Evolutionary conservation across 1,140 invertebrate genomes (phyloP), one percentile per base, ranked within the genome.

Genomic region (Pogonus chalceus): DNA sequence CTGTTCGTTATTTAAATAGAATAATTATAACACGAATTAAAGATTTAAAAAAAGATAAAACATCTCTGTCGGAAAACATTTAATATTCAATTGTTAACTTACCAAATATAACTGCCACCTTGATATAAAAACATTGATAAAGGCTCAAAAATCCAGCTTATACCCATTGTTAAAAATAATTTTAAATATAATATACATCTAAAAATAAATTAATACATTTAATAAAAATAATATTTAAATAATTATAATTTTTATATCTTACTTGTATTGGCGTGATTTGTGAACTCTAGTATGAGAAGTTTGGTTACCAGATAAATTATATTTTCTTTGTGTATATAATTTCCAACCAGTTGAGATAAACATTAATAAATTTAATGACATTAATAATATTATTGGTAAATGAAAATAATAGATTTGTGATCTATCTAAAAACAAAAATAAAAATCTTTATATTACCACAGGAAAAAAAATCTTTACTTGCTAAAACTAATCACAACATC

Each of bases 71-170:
- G n/a, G n/a, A n/a, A n/a, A n/a, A n/a, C n/a, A n/a, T 31, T 31
- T 31, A 4, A 14, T 14, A 31, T 7, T 31, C 14, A 7, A 7
- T 31, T 31, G 14, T 31, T 7, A 31, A 20, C 20, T 31, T 58
- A 62, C 60, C 60, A 62, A 18, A 62, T 31, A 49, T 58, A 56
- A 23, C 56, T 7, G 4, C 26, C 37, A 10, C 4, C 37, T 12
- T 43, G 18, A 9, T 10, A 4, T 12, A 62, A 53, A 7, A 62
- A 59, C 51, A 68, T 76, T 0, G 79, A 79, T n/a, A 81, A 22
- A 2, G 79, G 61, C 62, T 88, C 85, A 51, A 87, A 84, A 23
- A 82, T 76, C 84, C 85, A 87, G 0, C 80, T 81, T 14, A 87
- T 71, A 2, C 85, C 85, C 82, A 84, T 87, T 0, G 87, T 76